Evolutionary conservation across 2,113 vertebrate species (phyloP).

Genomic region (Perca fluviatilis): DNA sequence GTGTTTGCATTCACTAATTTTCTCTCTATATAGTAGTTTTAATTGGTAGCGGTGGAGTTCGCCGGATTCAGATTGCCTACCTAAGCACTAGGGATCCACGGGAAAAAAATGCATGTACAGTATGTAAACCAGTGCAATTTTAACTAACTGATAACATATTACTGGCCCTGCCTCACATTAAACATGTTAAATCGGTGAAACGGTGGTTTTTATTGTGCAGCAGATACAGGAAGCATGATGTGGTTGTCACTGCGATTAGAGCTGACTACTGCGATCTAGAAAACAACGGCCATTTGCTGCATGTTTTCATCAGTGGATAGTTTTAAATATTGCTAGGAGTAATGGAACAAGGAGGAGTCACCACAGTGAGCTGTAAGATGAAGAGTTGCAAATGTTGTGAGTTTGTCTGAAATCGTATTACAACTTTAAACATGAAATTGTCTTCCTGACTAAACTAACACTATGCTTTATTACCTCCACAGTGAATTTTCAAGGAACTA

Average conservation of each 20-base stretch:
- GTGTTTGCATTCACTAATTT: too few relatives aligned
- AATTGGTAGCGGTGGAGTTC: not conserved
- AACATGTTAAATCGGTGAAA: not conserved
- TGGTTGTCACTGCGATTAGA: not conserved
- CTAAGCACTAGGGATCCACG: not conserved
- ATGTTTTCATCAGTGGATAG: not conserved
- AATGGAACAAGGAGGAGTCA: not conserved
- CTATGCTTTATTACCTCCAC: not conserved
- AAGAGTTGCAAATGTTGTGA: too few relatives aligned
- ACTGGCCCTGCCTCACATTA: not conserved
- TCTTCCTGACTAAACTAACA: not conserved
- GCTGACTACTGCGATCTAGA: too few relatives aligned
- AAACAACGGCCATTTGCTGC: not conserved
- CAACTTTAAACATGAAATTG: not conserved
- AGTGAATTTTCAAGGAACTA: too few relatives aligned
- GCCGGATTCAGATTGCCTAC: not conserved
- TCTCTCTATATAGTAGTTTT: not conserved
- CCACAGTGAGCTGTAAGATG: too few relatives aligned
- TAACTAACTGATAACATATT: not conserved
- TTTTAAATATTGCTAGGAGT: not conserved
- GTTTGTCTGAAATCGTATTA: not conserved
- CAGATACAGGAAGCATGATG: not conserved
- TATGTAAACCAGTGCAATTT: not conserved
- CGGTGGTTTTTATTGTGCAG: not conserved
- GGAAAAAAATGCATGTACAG: not conserved